phyloP scores from a whole-genome alignment of 2,113 vertebrate species.

The Polypterus bichir region DNA sequence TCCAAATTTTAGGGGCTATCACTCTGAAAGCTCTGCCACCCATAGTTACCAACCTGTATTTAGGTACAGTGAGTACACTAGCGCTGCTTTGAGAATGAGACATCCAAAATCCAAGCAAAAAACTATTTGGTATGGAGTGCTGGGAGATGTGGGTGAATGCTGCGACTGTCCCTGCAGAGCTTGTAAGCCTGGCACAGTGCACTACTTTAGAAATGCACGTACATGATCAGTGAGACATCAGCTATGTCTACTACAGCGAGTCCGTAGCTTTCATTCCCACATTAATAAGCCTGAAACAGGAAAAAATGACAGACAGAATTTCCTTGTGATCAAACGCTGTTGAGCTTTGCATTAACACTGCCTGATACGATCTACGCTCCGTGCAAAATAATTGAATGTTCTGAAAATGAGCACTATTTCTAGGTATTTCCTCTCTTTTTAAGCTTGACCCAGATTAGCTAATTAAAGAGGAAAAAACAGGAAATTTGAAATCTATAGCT shows the following conservation, averaged over 20 bases:
- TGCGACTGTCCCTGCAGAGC: too few species aligned
- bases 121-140: not conserved
- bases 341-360: conserved; percentile 42
- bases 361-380: conserved; percentile 47
- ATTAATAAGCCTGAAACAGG: conserved; percentile 47
- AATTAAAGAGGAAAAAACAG: conserved; percentile 62
- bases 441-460: conserved; percentile 44
- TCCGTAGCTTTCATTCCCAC: conserved; percentile 50
- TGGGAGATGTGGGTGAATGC: not conserved
- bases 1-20: too few species aligned
- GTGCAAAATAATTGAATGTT: conserved; percentile 48
- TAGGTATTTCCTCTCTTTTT: conserved; percentile 53
- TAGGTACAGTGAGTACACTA: too few species aligned
- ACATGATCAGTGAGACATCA: conserved; percentile 24
- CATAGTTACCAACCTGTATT: too few species aligned
- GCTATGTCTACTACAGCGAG: conserved; percentile 28
- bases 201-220: conserved; percentile 40
- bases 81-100: not conserved
- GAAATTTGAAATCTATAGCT: conserved; percentile 58
- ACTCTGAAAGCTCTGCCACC: too few species aligned
- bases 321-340: conserved; percentile 54
- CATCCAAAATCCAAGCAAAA: not conserved
- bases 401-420: conserved; percentile 55
- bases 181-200: not conserved
- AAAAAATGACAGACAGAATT: conserved; percentile 62